Evolutionary conservation across 1,140 invertebrate species (phyloP), one percentile per base, ranked within the genome.

Genomic region (Agraylea sexmaculata): DNA sequence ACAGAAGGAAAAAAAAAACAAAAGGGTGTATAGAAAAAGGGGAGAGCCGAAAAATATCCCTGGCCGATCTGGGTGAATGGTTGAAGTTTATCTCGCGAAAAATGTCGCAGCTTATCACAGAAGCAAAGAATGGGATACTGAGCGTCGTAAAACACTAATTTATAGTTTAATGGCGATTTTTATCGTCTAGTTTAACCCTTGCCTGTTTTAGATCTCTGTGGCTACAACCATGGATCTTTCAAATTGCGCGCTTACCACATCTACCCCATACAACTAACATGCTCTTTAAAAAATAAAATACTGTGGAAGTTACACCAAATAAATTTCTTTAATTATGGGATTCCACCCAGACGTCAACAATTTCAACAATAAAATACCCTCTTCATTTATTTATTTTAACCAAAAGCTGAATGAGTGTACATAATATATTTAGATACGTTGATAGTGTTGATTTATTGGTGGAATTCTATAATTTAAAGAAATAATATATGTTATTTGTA

Each of bases 101-200:
- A 40, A 40, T 30, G 43, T 45, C 23, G 27, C 13, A 20, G 43
- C 38, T 45, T 40, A 40, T 45, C 43, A 40, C n/a, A n/a, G n/a
- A n/a, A n/a, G n/a, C 37, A 18, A 36, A 39, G 31, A 12, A 18
- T 33, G 37, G 37, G 31, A 35, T 22, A 35, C 15, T 23, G 23
- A n/a, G n/a, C n/a, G 32, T 22, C 38, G 22, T 40, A 40, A 39
- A 45, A 45, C 32, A 40, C 43, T 34, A 45, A 45, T 45, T 40
- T 32, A 28, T 37, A 40, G 31, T 36, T 45, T 45, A 45, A 45
- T 40, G 43, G 37, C 31, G 43, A 45, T 36, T 35, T 40, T 45
- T 45, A 45, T 40, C 33, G 43, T 18, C 22, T 17, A 36, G 29
- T 38, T n/a, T n/a, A n/a, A n/a, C n/a, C n/a, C n/a, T n/a, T n/a